These are phyloP conservation scores for Camponotus fellah DNA, from an alignment of 2,888 invertebrate genomes.

Conservation along the genomic window DNA sequence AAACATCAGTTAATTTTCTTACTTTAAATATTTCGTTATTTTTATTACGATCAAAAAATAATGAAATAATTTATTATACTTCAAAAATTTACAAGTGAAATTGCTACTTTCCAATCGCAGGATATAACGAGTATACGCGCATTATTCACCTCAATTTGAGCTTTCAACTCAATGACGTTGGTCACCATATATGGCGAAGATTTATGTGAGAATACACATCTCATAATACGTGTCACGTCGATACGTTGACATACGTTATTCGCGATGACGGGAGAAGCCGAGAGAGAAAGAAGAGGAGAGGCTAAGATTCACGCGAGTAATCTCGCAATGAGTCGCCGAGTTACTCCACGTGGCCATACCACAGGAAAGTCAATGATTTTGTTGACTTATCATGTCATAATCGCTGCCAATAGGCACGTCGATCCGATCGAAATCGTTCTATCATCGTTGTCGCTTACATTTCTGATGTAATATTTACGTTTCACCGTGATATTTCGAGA, in stretches of 20 bases:
- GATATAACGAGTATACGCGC: neutral
- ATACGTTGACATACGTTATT: slow-evolving; percentile 20
- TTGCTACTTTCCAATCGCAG: neutral
- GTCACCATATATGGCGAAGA: slow-evolving; percentile 3
- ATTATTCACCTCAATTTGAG: neutral
- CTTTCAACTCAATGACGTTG: neutral
- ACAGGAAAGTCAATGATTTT: slow-evolving; percentile 77
- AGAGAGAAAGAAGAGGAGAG: slow-evolving; percentile 18
- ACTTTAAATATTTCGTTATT: neutral
- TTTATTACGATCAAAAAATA: neutral
- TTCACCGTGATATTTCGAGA: slow-evolving; percentile 26
- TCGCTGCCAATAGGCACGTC: slow-evolving; percentile 64
- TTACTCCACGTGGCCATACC: slow-evolving; percentile 56
- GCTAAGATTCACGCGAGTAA: slow-evolving; percentile 55
- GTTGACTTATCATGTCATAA: slow-evolving; percentile 72
- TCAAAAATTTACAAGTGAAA: neutral
- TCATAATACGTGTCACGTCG: neutral
- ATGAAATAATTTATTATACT: neutral
- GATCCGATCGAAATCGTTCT: slow-evolving; percentile 26
- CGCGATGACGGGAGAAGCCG: neutral
- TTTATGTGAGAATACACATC: neutral
- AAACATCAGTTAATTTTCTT: slow-evolving; percentile 10
- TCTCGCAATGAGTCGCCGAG: slow-evolving; percentile 72
- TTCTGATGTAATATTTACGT: slow-evolving; percentile 49
- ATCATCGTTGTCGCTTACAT: slow-evolving; percentile 31